Evolutionary conservation across 2,888 invertebrate genomes (phyloP).

Genomic region (Eurytoma californica): DNA sequence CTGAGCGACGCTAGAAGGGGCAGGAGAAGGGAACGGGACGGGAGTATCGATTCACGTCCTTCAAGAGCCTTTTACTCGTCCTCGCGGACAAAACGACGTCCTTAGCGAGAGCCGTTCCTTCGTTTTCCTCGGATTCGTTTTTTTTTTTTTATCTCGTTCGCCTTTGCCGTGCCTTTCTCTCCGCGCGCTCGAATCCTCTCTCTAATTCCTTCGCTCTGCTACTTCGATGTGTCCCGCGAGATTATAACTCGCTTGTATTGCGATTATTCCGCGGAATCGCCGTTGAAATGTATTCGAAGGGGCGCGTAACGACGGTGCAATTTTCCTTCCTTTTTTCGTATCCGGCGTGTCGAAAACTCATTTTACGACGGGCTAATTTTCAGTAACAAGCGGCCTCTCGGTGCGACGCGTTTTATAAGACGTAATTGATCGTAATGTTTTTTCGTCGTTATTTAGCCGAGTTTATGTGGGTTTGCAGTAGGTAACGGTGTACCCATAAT

Average conservation of each 20-base stretch:
- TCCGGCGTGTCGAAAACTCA: too few relatives aligned
- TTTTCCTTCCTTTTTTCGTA: conserved; percentile 15
- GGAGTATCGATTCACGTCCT: conserved; percentile 40
- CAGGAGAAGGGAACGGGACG: neutral
- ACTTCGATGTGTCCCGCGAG: neutral
- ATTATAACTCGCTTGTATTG: neutral
- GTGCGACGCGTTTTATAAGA: too few relatives aligned
- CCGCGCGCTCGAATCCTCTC: neutral
- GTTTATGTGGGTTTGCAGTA: too few relatives aligned
- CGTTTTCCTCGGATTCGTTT: neutral
- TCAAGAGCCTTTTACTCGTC: neutral
- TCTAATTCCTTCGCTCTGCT: conserved; percentile 2
- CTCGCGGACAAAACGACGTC: conserved; percentile 31
- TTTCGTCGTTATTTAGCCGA: too few relatives aligned
- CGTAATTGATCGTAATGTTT: too few relatives aligned
- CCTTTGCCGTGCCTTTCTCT: neutral
- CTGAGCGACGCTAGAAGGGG: neutral
- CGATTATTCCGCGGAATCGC: conserved; percentile 37
- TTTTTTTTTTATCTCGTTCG: conserved; percentile 24
- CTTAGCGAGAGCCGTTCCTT: conserved; percentile 8
- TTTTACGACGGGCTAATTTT: too few relatives aligned
- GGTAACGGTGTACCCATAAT: too few relatives aligned
- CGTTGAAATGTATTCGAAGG: conserved; percentile 10
- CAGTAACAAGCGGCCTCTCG: too few relatives aligned
- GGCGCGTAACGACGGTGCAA: neutral